Conservation (phyloP, 1,140 invertebrate genomes). For the Drosophila melanica region DNA sequence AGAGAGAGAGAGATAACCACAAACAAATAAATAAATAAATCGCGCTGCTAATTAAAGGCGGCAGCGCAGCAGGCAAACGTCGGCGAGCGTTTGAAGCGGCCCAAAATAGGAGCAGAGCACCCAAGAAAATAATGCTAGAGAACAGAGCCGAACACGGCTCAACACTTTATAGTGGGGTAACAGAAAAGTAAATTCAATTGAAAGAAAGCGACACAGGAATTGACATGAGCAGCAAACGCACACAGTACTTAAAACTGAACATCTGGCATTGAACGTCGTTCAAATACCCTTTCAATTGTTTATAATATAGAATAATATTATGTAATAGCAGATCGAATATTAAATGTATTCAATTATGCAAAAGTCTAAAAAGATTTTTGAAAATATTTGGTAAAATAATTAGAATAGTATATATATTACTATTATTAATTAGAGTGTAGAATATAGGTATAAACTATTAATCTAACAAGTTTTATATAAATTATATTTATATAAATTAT, state of each 20-base stretch:
- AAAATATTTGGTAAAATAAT: too few relatives aligned
- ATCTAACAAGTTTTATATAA: too few relatives aligned
- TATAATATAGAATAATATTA: too few relatives aligned
- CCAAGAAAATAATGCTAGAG: slow-evolving; percentile 35
- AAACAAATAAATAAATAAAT: slow-evolving; percentile 79
- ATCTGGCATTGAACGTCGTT: background rate
- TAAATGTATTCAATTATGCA: too few relatives aligned
- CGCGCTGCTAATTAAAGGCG: slow-evolving; percentile 79
- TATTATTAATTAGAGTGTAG: too few relatives aligned
- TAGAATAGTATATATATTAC: too few relatives aligned
- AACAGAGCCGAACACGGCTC: slow-evolving; percentile 22
- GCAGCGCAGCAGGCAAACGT: slow-evolving; percentile 19
- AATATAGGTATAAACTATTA: too few relatives aligned
- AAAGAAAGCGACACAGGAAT: slow-evolving; percentile 76
- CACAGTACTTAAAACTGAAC: background rate
- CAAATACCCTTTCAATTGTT: slow-evolving; percentile 13
- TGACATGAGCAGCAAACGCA: slow-evolving; percentile 59
- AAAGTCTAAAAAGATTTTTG: too few relatives aligned
- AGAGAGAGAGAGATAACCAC: slow-evolving; percentile 45
- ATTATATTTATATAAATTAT: too few relatives aligned
- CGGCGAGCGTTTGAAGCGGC: slow-evolving; percentile 61
- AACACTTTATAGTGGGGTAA: slow-evolving; percentile 44
- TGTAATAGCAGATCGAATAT: too few relatives aligned
- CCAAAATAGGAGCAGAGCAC: slow-evolving; percentile 62
- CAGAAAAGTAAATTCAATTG: slow-evolving; percentile 72